Evolutionary conservation across 2,797 vertebrate genomes (phyloP).

Genomic region (Micromesistius poutassou): DNA sequence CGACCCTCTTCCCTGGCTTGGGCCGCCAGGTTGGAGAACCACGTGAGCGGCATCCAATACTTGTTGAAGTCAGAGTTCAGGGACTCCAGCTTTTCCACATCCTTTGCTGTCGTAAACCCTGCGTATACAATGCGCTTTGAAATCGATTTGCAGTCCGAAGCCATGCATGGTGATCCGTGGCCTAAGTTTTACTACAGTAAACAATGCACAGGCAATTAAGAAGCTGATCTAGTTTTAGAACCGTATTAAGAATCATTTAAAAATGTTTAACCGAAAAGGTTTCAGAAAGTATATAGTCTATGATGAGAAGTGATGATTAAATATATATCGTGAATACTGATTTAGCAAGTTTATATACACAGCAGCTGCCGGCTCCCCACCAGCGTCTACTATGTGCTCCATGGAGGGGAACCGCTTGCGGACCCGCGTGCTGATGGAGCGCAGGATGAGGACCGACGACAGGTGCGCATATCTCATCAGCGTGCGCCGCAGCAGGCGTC

Average conservation of each 20-base stretch:
- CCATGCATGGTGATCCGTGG: background rate
- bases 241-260: too few species aligned
- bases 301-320: background rate
- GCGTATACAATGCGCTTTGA: slow-evolving; percentile 9
- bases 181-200: background rate
- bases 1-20: slow-evolving; percentile 78
- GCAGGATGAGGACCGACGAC: slow-evolving; percentile 84
- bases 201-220: background rate
- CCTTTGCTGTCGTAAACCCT: slow-evolving; percentile 84
- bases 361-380: slow-evolving; percentile 55
- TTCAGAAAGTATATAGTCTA: background rate
- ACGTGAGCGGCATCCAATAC: slow-evolving; percentile 90
- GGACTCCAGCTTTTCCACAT: slow-evolving; percentile 79
- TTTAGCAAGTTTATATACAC: background rate
- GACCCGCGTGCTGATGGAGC: slow-evolving; percentile 86
- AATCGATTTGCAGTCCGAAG: background rate
- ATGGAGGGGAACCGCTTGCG: slow-evolving; percentile 82
- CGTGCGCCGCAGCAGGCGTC: slow-evolving; percentile 80
- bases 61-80: slow-evolving; percentile 89
- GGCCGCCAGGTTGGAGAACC: slow-evolving; percentile 87
- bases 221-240: background rate
- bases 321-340: too few species aligned
- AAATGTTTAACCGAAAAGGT: too few species aligned
- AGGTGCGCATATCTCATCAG: slow-evolving; percentile 87
- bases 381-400: slow-evolving; percentile 83